Evolutionary conservation across 2,888 invertebrate genomes (phyloP).

Genomic region (Pseudanteris insignis): DNA sequence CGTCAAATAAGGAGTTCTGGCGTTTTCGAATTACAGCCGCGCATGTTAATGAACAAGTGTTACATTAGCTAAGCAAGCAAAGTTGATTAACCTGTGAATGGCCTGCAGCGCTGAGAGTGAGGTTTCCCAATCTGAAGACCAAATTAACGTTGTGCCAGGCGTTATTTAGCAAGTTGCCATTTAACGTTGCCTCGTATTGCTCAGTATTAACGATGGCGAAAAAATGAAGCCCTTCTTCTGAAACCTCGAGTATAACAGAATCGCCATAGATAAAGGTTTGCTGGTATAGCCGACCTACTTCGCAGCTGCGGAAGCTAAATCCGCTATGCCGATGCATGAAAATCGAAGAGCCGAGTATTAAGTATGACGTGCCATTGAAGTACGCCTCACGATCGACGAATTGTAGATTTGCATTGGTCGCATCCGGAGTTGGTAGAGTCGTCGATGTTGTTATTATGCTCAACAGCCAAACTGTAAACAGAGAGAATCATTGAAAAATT

Average conservation of each 20-base stretch:
- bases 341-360: conserved; percentile 77
- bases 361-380: conserved; percentile 83
- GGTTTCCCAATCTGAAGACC: conserved; percentile 71
- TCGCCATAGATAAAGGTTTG: conserved; percentile 60
- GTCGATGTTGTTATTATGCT: conserved; percentile 12
- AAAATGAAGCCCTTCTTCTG: conserved; percentile 68
- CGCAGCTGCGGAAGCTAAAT: conserved; percentile 83
- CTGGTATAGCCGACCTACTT: conserved; percentile 66
- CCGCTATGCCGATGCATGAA: conserved; percentile 83
- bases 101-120: conserved; percentile 69
- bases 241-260: conserved; percentile 62
- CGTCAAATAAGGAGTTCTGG: too few species aligned
- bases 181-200: conserved; percentile 72
- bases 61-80: too few species aligned
- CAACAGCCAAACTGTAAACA: conserved; percentile 19
- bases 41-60: too few species aligned
- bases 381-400: conserved; percentile 76
- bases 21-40: too few species aligned
- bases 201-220: conserved; percentile 66
- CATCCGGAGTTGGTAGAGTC: conserved; percentile 28
- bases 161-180: conserved; percentile 79
- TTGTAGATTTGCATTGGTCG: conserved; percentile 8
- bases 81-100: conserved; percentile 69
- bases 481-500: neutral
- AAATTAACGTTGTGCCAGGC: conserved; percentile 82